Conservation (phyloP, 1,140 invertebrate species). For the Atta cephalotes region DNA sequence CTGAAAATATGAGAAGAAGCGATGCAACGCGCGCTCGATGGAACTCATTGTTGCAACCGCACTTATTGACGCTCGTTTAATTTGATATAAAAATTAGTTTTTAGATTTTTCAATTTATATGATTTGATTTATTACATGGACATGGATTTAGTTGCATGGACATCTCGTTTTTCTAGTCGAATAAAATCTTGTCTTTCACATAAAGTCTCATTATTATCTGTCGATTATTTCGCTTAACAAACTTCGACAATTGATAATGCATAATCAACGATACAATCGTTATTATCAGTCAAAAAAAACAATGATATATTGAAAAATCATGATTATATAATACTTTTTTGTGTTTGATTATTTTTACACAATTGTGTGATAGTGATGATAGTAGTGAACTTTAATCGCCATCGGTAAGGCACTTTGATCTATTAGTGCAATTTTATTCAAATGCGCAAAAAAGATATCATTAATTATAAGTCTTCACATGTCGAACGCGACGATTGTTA, state of each 20-base stretch:
- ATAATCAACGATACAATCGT: neutral
- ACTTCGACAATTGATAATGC: too few relatives aligned
- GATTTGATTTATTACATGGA: neutral
- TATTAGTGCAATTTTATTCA: neutral
- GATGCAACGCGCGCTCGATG: neutral
- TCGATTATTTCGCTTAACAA: neutral
- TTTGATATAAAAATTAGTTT: neutral
- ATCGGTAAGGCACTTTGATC: neutral
- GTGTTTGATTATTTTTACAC: neutral
- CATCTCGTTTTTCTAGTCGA: neutral
- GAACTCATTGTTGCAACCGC: neutral
- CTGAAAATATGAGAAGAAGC: neutral
- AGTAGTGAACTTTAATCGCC: slow-evolving; percentile 1
- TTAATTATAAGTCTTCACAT: neutral
- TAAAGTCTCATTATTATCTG: neutral
- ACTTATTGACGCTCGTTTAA: neutral
- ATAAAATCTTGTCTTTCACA: neutral
- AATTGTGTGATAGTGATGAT: too few relatives aligned
- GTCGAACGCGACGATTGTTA: slow-evolving; percentile 5
- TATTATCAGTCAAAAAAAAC: neutral
- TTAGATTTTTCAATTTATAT: neutral
- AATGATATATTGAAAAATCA: neutral
- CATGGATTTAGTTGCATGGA: too few relatives aligned
- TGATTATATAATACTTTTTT: neutral
- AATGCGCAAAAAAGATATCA: neutral